Percentiles rank a stretch among this genome's conserved stretches.
Conservation (phyloP, 2,797 vertebrate genomes). For the Sebastes trivittatus region DNA sequence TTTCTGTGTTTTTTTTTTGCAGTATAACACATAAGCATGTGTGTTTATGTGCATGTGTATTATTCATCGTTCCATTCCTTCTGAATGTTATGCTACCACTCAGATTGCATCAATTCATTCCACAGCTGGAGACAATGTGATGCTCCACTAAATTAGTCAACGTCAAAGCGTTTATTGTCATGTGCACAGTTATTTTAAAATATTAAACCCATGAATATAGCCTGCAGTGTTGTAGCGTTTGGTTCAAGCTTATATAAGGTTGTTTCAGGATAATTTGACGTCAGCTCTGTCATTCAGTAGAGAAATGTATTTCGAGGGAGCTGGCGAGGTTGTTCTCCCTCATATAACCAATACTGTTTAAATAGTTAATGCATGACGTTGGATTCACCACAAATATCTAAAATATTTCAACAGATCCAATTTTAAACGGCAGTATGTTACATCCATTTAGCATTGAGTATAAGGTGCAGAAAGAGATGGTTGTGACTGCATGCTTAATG, state of each 20-base stretch:
- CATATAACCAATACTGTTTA: not conserved
- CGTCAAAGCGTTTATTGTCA: not conserved
- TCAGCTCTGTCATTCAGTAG: constrained; percentile 8
- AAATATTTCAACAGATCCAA: not conserved
- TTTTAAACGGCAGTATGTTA: not conserved
- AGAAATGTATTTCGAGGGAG: constrained; percentile 7
- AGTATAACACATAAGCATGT: not conserved
- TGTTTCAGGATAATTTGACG: constrained; percentile 11
- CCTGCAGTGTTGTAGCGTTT: not conserved
- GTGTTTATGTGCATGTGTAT: constrained; percentile 7
- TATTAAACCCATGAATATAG: constrained; percentile 18
- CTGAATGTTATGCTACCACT: constrained; percentile 24
- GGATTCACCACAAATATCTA: not conserved
- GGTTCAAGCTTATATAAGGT: constrained; percentile 8
- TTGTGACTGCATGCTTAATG: not conserved
- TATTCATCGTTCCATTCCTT: constrained; percentile 31
- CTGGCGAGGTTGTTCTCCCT: not conserved
- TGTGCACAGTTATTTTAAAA: not conserved
- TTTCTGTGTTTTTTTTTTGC: not conserved
- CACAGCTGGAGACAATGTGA: constrained; percentile 32
- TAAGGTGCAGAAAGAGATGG: not conserved
- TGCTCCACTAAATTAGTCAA: not conserved
- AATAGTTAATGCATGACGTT: not conserved
- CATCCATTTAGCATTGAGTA: not conserved
- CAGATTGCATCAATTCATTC: constrained; percentile 34